Conservation (phyloP, 2,113 vertebrate species). For the Pseudopodoces humilis region DNA sequence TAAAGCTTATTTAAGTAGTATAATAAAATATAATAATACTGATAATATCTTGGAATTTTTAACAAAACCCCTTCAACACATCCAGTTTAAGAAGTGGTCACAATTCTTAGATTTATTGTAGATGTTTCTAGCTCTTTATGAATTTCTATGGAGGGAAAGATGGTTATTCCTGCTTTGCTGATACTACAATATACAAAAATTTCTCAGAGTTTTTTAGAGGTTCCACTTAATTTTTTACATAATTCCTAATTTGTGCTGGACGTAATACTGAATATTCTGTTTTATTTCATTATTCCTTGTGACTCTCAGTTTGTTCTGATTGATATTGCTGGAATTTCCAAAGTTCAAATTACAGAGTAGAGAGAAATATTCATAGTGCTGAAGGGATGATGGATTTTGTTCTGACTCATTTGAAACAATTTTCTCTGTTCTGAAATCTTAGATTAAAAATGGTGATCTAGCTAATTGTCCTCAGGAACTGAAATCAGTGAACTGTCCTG, state of each 20-base stretch:
- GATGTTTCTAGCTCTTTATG: background rate
- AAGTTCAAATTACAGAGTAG: background rate
- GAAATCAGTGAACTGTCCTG: background rate
- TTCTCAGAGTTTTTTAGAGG: background rate
- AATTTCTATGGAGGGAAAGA: background rate
- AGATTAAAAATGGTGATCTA: background rate
- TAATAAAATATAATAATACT: background rate
- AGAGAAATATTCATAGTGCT: background rate
- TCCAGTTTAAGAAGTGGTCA: background rate
- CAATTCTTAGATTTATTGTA: background rate
- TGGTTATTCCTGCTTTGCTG: background rate
- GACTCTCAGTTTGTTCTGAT: background rate
- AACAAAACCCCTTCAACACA: background rate
- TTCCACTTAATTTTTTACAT: background rate
- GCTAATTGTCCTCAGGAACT: background rate
- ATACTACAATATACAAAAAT: background rate
- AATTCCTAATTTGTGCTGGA: background rate
- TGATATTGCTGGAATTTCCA: constrained; percentile 8
- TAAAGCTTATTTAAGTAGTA: background rate
- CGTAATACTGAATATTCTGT: background rate
- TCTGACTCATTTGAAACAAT: background rate
- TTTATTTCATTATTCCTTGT: constrained; percentile 3
- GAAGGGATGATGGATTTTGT: background rate
- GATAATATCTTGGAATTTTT: background rate
- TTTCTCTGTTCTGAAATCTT: background rate